These are phyloP conservation scores for Mythimna loreyi DNA, from an alignment of 2,888 invertebrate genomes.

Conservation along the genomic window DNA sequence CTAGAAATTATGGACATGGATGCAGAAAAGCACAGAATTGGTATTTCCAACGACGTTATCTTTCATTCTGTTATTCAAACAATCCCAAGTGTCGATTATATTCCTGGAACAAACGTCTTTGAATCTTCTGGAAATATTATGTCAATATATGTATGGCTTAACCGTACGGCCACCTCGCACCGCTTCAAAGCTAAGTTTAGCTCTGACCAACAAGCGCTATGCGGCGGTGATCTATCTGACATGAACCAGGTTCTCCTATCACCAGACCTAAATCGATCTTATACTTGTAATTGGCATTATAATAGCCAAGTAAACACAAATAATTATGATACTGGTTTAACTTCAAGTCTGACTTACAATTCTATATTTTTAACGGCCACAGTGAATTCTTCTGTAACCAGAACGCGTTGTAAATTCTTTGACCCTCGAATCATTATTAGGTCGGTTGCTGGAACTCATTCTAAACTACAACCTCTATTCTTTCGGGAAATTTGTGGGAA, in stretches of 20 bases:
- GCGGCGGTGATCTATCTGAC: slow-evolving; percentile 79
- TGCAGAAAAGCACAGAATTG: slow-evolving; percentile 71
- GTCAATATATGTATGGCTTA: slow-evolving; percentile 91
- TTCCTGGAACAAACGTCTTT: slow-evolving; percentile 72
- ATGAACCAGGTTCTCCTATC: slow-evolving; percentile 74
- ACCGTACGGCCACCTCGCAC: slow-evolving; percentile 84
- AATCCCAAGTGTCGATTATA: slow-evolving; percentile 68
- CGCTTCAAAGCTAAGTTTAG: slow-evolving; percentile 94
- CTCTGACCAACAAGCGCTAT: slow-evolving; percentile 89
- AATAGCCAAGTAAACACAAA: slow-evolving; percentile 52
- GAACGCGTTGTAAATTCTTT: slow-evolving; percentile 71
- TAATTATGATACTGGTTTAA: slow-evolving; percentile 19
- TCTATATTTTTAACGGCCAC: slow-evolving; percentile 74
- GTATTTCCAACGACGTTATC: slow-evolving; percentile 90
- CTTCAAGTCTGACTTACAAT: slow-evolving; percentile 63
- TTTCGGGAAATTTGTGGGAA: slow-evolving; percentile 73
- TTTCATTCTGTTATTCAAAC: slow-evolving; percentile 82
- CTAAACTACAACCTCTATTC: slow-evolving; percentile 31
- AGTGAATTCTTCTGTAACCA: slow-evolving; percentile 72
- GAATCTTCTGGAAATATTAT: slow-evolving; percentile 92
- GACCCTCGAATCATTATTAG: slow-evolving; percentile 75
- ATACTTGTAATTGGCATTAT: slow-evolving; percentile 81
- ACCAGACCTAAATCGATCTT: slow-evolving; percentile 75
- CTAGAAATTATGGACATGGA: slow-evolving; percentile 91
- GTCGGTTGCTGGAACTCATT: slow-evolving; percentile 48